Conservation (phyloP, 2,888 invertebrate species). For the Ommatoiulus sabulosus region DNA sequence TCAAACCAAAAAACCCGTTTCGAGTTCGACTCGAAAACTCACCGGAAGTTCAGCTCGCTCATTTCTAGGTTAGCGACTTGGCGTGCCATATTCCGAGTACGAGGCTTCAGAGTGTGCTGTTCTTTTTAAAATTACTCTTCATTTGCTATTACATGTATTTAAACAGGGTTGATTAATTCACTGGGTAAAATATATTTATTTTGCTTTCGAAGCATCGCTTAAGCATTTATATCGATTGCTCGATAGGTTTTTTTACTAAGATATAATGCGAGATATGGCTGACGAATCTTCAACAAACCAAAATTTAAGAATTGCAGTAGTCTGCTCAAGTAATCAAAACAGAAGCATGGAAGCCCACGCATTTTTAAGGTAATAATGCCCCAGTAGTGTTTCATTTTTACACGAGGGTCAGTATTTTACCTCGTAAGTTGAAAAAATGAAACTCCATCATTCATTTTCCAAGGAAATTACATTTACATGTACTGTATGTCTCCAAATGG, state of each 20-base stretch:
- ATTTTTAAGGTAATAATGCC: slow-evolving; percentile 76
- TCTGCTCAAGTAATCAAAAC: slow-evolving; percentile 99
- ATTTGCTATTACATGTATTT: background rate
- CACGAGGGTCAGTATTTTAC: no score
- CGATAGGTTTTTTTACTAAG: background rate
- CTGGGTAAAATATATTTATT: background rate
- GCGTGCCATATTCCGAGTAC: no score
- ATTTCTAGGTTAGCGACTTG: no score
- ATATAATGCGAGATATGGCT: slow-evolving; percentile 45
- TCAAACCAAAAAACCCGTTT: background rate
- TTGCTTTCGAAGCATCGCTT: background rate
- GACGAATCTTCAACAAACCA: slow-evolving; percentile 39
- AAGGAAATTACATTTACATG: no score
- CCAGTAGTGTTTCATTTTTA: no score
- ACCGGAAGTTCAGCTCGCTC: no score
- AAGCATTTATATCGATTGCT: background rate
- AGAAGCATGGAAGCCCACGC: slow-evolving; percentile 99
- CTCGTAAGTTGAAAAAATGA: no score
- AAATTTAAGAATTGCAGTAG: slow-evolving; percentile 82
- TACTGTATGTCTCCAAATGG: background rate
- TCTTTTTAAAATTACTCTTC: background rate
- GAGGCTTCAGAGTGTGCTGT: no score
- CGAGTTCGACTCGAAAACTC: no score
- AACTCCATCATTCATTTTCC: no score
- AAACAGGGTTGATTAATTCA: background rate